Evolutionary conservation across 2,113 vertebrate species (phyloP).

Genomic region (Phocoena phocoena): DNA sequence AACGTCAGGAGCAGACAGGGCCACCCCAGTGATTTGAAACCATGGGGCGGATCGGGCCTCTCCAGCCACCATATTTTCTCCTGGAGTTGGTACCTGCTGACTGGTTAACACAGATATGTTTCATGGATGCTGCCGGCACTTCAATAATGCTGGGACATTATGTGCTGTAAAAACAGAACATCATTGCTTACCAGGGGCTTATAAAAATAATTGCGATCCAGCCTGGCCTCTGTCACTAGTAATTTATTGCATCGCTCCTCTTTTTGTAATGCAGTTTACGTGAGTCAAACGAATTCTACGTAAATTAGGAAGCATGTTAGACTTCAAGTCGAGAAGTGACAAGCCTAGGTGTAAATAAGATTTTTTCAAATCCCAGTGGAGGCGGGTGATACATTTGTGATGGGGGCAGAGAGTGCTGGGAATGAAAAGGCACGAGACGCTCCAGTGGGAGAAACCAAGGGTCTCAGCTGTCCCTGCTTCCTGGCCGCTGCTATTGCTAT

Average conservation of each 20-base stretch:
- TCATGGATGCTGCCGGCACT: background rate
- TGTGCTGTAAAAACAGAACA: slow-evolving; percentile 34
- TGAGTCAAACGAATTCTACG: background rate
- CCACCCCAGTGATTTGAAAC: accelerated
- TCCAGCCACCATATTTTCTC: background rate
- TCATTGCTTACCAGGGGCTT: slow-evolving; percentile 36
- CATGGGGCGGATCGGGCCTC: accelerated
- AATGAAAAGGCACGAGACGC: background rate
- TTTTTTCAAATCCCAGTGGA: background rate
- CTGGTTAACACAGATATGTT: accelerated
- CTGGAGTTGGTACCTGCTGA: accelerated
- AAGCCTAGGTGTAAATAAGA: background rate
- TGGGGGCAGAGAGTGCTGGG: accelerated
- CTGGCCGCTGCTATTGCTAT: accelerated
- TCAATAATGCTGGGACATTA: background rate
- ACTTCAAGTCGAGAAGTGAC: background rate
- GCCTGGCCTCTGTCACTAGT: slow-evolving; percentile 66
- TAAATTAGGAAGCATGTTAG: slow-evolving; percentile 1
- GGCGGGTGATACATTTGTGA: accelerated
- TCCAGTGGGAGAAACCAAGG: accelerated
- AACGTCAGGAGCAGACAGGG: accelerated
- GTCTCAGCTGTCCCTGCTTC: accelerated
- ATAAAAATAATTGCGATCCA: slow-evolving; percentile 56
- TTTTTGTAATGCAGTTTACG: slow-evolving; percentile 40
- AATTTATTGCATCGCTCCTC: slow-evolving; percentile 13